Evolutionary conservation across 2,888 invertebrate species (phyloP), one percentile per base, ranked within the genome.

Genomic region (Cabera pusaria): DNA sequence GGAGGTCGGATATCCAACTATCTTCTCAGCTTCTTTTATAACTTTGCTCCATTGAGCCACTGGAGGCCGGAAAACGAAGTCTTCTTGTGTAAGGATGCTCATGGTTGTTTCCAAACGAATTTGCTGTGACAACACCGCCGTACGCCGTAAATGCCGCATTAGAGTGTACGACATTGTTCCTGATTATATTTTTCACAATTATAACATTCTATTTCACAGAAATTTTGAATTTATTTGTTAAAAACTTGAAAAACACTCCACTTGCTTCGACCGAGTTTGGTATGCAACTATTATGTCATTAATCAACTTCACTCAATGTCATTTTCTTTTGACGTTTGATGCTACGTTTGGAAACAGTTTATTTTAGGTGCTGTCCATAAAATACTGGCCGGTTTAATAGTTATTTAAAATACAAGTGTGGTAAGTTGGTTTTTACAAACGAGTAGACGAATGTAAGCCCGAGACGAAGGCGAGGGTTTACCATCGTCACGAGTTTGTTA

Each of bases 1-100:
- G 45, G 91, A 91, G 68, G 91, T 91, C 49, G 91, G 91, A 76
- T 91, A 83, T 56, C 90, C 87, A 33, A 89, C 90, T 49, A 90
- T 82, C 52, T 87, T 88, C 46, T 90, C 90, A 21, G 90, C 90
- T 64, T 89, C 88, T 56, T 76, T 79, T 19, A 88, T 84, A 59
- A 86, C 72, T 71, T 84, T 83, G 59, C 79, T 72, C 88, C 51
- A 49, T 44, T 80, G 77, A 4, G 84, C 70, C 26, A 85, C 50
- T 12, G 87, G 82, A 70, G 87, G 86, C 17, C 78, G 72, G 64
- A 87, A 81, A 52, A 81, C 67, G 42, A 82, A 76, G 50, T 86
- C 86, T 71, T 84, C 87, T 35, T 81, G 83, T 39, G 82, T 86
- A 33, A 80, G 49, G 57, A 77, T 86, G 24, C 76, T 80, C 78